Evolutionary conservation across 2,888 invertebrate genomes (phyloP).

Genomic region (Maniola hyperantus): DNA sequence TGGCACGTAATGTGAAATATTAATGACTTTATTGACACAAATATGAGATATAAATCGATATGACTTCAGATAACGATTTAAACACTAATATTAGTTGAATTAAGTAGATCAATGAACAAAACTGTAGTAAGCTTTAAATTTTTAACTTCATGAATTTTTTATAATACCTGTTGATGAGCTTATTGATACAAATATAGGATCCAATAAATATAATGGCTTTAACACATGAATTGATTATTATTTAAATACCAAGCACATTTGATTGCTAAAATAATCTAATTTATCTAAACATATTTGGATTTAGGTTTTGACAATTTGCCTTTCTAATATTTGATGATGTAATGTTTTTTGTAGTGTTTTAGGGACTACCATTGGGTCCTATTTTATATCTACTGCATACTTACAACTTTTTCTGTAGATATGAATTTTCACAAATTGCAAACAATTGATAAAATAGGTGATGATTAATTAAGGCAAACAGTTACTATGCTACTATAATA

Average conservation of each 20-base stretch:
- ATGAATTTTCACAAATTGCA: not conserved
- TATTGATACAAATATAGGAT: too few species aligned
- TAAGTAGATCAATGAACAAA: not conserved
- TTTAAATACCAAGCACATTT: not conserved
- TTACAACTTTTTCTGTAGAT: not conserved
- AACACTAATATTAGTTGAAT: slow-evolving; percentile 1
- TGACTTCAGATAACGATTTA: not conserved
- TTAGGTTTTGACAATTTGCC: not conserved
- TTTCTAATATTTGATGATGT: not conserved
- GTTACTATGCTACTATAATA: not conserved
- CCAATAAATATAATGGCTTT: too few species aligned
- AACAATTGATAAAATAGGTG: too few species aligned
- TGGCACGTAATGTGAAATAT: slow-evolving; percentile 26
- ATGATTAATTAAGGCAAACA: not conserved
- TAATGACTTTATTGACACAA: slow-evolving; percentile 28
- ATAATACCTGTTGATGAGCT: too few species aligned
- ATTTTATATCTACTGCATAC: not conserved
- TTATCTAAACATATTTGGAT: not conserved
- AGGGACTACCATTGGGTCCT: not conserved
- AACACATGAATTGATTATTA: too few species aligned
- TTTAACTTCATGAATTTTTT: not conserved
- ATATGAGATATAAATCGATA: slow-evolving; percentile 7
- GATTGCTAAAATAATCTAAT: not conserved
- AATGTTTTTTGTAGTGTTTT: not conserved
- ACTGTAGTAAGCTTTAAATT: not conserved